Evolutionary conservation across 2,888 invertebrate species (phyloP).

Genomic region (Ectropis crepuscularia): DNA sequence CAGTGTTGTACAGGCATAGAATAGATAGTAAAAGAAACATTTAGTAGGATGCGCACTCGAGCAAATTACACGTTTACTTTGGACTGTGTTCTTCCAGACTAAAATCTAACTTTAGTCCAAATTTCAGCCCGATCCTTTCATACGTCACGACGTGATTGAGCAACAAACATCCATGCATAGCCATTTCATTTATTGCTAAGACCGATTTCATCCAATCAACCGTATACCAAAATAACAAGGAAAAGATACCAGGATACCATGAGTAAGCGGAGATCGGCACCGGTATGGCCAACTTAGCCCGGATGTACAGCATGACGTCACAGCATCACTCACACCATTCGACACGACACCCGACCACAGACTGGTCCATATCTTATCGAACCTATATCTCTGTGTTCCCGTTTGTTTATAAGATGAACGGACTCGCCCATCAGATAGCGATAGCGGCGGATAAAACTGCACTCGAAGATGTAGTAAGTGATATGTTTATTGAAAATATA

Average conservation of each 20-base stretch:
- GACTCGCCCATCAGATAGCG: conserved; percentile 14
- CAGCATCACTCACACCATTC: conserved; percentile 23
- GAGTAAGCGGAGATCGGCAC: conserved; percentile 59
- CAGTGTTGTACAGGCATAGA: too few relatives aligned
- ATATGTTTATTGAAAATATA: neutral
- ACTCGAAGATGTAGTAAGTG: conserved; percentile 21
- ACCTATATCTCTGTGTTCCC: neutral
- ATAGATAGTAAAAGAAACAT: too few relatives aligned
- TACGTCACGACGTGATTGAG: too few relatives aligned
- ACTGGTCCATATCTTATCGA: conserved; percentile 8
- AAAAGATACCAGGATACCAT: conserved; percentile 48
- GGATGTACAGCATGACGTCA: conserved; percentile 51
- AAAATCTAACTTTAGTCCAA: too few relatives aligned
- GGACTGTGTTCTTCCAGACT: too few relatives aligned
- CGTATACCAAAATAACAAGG: neutral
- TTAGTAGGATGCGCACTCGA: too few relatives aligned
- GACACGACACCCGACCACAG: neutral
- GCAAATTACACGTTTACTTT: too few relatives aligned
- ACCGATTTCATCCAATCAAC: too few relatives aligned
- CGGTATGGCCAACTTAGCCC: conserved; percentile 59
- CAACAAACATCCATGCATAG: too few relatives aligned
- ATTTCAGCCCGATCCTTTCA: too few relatives aligned
- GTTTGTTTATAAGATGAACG: conserved; percentile 2
- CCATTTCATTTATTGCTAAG: too few relatives aligned
- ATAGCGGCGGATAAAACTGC: conserved; percentile 18